Evolutionary conservation across 2,797 vertebrate genomes (phyloP).

Genomic region (Decapterus maruadsi): DNA sequence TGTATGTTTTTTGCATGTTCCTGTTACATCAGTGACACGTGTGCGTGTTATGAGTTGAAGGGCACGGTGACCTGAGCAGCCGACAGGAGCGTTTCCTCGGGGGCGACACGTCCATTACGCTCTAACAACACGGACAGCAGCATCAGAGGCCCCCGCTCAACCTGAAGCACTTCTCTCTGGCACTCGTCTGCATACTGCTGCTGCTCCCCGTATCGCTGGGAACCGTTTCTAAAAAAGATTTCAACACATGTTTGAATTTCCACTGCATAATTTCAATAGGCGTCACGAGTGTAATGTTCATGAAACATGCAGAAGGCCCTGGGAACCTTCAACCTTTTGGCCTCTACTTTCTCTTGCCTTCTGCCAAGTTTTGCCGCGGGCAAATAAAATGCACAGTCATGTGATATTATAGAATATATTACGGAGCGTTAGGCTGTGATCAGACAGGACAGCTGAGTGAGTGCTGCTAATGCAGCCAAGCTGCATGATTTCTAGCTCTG

Average conservation of each 20-base stretch:
- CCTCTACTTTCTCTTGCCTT: constrained; percentile 52
- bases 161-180: constrained; percentile 49
- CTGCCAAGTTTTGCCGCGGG: constrained; percentile 62
- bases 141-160: constrained; percentile 48
- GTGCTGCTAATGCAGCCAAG: constrained; percentile 26
- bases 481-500: constrained; percentile 34
- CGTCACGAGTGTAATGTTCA: constrained; percentile 59
- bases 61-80: constrained; percentile 72
- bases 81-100: constrained; percentile 71
- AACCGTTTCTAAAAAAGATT: constrained; percentile 48
- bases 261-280: constrained; percentile 52
- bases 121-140: constrained; percentile 68
- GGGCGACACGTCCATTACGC: constrained; percentile 76
- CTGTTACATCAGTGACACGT: constrained; percentile 57
- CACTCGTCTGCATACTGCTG: constrained; percentile 49
- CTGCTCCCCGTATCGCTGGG: constrained; percentile 17
- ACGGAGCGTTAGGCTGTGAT: constrained; percentile 50
- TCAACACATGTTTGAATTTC: constrained; percentile 61
- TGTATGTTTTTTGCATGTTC: constrained; percentile 73
- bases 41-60: constrained; percentile 72
- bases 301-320: constrained; percentile 66
- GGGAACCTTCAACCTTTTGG: constrained; percentile 61
- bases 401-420: constrained; percentile 65
- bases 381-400: constrained; percentile 71
- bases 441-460: constrained; percentile 49